Evolutionary conservation across 2,888 invertebrate genomes (phyloP), one percentile per base, ranked within the genome.

Genomic region (Opisthograptis luteolata): DNA sequence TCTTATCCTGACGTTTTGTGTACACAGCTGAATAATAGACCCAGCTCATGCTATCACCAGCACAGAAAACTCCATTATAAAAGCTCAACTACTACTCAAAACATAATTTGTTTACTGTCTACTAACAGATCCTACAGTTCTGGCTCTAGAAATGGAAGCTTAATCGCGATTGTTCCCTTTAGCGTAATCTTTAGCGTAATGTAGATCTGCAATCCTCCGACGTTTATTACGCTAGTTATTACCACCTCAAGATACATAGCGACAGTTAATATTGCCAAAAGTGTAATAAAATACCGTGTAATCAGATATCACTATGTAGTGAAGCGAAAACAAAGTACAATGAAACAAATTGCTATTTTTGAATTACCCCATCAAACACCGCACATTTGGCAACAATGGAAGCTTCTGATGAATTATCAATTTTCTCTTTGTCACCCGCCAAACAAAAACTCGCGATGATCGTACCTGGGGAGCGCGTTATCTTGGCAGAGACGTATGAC

Each of bases 401-500:
- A 64, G 70, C 65, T 73, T 72, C 79, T 81, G 84, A 84, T 84
- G 81, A 84, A 86, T 84, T 85, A 84, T 84, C 83, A 84, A 85
- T 86, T 85, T 84, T 79, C 84, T 78, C 80, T 84, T 84, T 84
- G 82, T 85, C 81, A 79, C 81, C 73, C 69, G 70, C 77, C 81
- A 84, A 84, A 86, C 84, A 84, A 85, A 85, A 85, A 84, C 80
- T 79, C 75, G 68, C 71, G 72, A 81, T 81, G 73, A 74, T 78
- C 71, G 71, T 81, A 84, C 84, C 84, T 86, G 79, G 79, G 78
- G 78, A 80, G 71, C 73, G 73, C 73, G 84, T 81, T 84, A 87
- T 87, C 86, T 83, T 84, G 86, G 84, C 87, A 87, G 82, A 84
- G 87, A 87, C 72, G 74, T 86, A 87, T 84, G 82, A 78, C 81